Evolutionary conservation across 2,797 vertebrate species (phyloP), one percentile per base, ranked within the genome.

Genomic region (Macropodus opercularis): DNA sequence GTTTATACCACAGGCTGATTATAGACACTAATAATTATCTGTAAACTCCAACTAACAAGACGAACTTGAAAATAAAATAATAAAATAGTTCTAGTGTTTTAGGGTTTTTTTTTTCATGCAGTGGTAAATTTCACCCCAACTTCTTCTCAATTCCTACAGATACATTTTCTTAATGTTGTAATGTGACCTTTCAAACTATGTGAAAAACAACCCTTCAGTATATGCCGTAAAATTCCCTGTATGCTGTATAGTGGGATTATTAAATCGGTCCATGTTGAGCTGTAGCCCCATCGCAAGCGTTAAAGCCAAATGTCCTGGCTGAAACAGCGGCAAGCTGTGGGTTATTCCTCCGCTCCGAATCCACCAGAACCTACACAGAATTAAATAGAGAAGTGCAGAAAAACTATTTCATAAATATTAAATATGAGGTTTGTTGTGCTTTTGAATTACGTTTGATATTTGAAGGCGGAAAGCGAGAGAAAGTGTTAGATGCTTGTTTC

Each of bases 61-160:
- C 4, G 15, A 35, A 43, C 12, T 3, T 21, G 6, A 6, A 18
- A 32, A 29, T 38, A n/a, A n/a, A n/a, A n/a, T n/a, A n/a, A n/a
- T 17, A 21, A 47, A 51, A 34, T 12, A 9, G 2, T 9, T 6
- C 22, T 22, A 3, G 11, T 26, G 22, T 5, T n/a, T 24, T 47
- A 15, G 24, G 9, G 3, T 17, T 6, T 3, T 3, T n/a, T 24
- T n/a, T 40, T 57, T 11, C 40, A 27, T 14, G n/a, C 29, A 8
- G 5, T 19, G 9, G 3, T 35, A 34, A 24, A 4, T 44, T 40
- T 40, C 4, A 18, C 14, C 66, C 55, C 63, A 47, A 59, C 55
- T 19, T 17, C 0, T 41, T 52, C 15, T 11, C 0, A 2, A 4
- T 36, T 44, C 15, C n/a, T 6, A 2, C 21, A 46, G 6, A 31